A percentile compares a stretch with the other conserved stretches of the same genome.
These are phyloP conservation scores for Erythrocercus mccallii DNA, from an alignment of 2,113 vertebrate genomes.

Conservation along the genomic window DNA sequence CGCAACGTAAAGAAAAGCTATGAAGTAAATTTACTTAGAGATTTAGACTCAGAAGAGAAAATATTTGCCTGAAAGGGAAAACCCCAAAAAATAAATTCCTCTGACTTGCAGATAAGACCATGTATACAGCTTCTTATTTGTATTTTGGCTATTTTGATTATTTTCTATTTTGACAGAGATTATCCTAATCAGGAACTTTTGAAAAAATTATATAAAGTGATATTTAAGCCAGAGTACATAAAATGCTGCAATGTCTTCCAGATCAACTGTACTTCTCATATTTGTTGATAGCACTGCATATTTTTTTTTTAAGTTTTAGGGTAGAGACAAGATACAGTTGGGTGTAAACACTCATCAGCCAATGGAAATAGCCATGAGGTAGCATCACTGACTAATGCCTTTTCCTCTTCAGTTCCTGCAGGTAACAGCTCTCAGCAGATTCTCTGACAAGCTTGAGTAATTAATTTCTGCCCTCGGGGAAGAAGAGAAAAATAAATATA, in stretches of 20 bases:
- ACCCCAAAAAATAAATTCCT: background rate
- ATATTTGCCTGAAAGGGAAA: background rate
- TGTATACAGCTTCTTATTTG: background rate
- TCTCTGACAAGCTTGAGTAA: background rate
- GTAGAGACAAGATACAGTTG: background rate
- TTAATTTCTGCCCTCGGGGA: background rate
- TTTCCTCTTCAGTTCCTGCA: background rate
- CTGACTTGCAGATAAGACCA: background rate
- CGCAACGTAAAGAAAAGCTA: background rate
- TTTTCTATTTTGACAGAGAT: too few relatives aligned
- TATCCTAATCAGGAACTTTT: background rate
- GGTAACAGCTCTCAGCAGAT: background rate
- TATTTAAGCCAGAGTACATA: background rate
- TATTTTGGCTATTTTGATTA: too few relatives aligned
- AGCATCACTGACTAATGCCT: background rate
- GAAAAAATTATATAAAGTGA: background rate
- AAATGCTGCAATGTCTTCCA: background rate
- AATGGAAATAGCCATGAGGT: background rate
- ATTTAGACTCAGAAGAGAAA: background rate
- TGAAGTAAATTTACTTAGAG: background rate
- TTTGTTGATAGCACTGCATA: background rate
- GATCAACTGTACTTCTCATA: background rate
- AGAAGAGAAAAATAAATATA: conserved; percentile 13
- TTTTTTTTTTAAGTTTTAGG: background rate
- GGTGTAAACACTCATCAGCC: background rate